phyloP scores from a whole-genome alignment of 2,888 invertebrate species.

The Lydus trimaculatus region DNA sequence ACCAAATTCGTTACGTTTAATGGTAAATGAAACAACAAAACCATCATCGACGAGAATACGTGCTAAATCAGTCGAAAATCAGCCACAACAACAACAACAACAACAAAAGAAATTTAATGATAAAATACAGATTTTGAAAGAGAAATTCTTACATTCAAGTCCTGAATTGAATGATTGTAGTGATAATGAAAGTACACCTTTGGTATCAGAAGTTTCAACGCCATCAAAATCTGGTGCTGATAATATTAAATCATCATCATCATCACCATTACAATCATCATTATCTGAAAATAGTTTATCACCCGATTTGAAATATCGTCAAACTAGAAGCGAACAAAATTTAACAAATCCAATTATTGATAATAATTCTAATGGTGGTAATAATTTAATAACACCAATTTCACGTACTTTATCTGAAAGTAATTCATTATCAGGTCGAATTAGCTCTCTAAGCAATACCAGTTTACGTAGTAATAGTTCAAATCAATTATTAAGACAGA shows the following conservation, averaged over 20 bases:
- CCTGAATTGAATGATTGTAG: slow-evolving; percentile 56
- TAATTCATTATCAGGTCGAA: slow-evolving; percentile 42
- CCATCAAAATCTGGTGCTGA: slow-evolving; percentile 50
- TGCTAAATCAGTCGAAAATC: slow-evolving; percentile 55
- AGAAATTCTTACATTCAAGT: slow-evolving; percentile 56
- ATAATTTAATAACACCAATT: slow-evolving; percentile 31
- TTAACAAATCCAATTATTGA: slow-evolving; percentile 41
- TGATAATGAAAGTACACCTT: slow-evolving; percentile 75
- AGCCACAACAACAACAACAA: slow-evolving; percentile 35
- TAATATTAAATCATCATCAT: slow-evolving; percentile 47
- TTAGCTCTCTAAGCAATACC: slow-evolving; percentile 46
- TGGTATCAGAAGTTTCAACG: slow-evolving; percentile 63
- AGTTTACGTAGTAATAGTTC: slow-evolving; percentile 51
- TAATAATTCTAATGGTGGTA: slow-evolving; percentile 29
- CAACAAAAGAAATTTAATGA: slow-evolving; percentile 42
- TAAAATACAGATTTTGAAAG: slow-evolving; percentile 53
- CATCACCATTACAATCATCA: slow-evolving; percentile 42
- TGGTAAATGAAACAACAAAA: slow-evolving; percentile 44
- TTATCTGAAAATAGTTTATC: slow-evolving; percentile 45
- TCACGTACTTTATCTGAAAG: slow-evolving; percentile 51
- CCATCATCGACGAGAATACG: slow-evolving; percentile 40
- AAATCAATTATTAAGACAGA: slow-evolving; percentile 52
- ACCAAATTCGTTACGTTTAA: slow-evolving; percentile 49
- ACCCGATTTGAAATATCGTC: slow-evolving; percentile 40
- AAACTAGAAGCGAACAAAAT: slow-evolving; percentile 47